phyloP scores from a whole-genome alignment of 2,888 invertebrate species.

The Trichopria drosophilae region DNA sequence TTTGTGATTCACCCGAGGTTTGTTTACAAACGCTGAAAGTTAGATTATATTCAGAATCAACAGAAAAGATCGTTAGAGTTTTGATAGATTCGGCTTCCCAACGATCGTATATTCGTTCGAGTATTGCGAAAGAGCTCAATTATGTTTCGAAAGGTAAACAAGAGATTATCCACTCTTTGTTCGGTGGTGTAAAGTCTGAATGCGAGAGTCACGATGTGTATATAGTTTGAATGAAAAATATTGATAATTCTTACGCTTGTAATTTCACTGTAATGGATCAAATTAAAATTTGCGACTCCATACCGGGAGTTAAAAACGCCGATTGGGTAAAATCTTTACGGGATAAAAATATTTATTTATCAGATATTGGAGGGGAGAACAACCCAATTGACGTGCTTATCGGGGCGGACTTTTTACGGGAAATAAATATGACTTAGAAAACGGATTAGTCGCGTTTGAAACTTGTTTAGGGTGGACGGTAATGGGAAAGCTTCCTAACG shows the following conservation, averaged over 20 bases:
- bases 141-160: conserved; percentile 20
- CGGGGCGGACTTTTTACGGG: too few relatives aligned
- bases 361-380: too few relatives aligned
- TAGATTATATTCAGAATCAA: conserved; percentile 9
- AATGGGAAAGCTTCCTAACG: too few relatives aligned
- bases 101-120: conserved; percentile 31
- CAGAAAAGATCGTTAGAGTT: conserved; percentile 14
- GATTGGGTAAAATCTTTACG: too few relatives aligned
- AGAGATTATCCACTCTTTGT: conserved; percentile 15
- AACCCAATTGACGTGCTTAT: too few relatives aligned
- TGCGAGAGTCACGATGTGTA: conserved; percentile 10
- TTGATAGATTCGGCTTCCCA: conserved; percentile 38
- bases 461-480: too few relatives aligned
- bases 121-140: conserved; percentile 21
- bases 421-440: too few relatives aligned
- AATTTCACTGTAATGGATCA: conserved; percentile 30
- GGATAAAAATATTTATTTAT: too few relatives aligned
- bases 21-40: conserved; percentile 12
- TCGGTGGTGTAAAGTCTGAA: conserved; percentile 21
- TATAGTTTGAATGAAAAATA: conserved; percentile 18
- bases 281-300: conserved; percentile 24
- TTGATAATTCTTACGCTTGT: conserved; percentile 25
- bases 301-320: too few relatives aligned
- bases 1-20: background rate
- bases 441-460: too few relatives aligned